Evolutionary conservation across 1,140 invertebrate species (phyloP), one percentile per base, ranked within the genome.

Genomic region (Chymomyza costata): DNA sequence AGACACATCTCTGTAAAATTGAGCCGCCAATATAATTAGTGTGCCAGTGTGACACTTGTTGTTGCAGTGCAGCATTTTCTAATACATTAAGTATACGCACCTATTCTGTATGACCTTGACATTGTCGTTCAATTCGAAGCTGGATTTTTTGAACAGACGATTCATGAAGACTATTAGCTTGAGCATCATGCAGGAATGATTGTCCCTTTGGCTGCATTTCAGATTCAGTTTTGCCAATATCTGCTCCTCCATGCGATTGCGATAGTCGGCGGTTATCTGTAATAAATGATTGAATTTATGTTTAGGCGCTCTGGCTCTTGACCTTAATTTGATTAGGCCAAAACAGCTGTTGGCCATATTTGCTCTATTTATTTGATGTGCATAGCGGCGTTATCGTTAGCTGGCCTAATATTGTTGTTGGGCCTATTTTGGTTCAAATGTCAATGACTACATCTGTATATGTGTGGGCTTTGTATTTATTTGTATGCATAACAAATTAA

Each of bases 101-200:
- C 90, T 90, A n/a, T 91, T 92, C 82, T 93, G 91, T 5, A 91
- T 90, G 38, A 95, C 92, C 82, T 93, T 91, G 34, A 94, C 87
- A 58, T 92, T 92, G 17, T 93, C 92, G 16, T 90, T 90, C 2
- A 93, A 74, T 67, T 93, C 91, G 60, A 94, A 89, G 37, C 90
- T 90, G 0, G 92, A 91, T 51, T 93, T 95, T 81, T 93, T 92
- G 74, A 94, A 86, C 66, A 94, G 88, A 40, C 90, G 88, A 85
- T 95, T 93, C 87, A 94, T 93, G 69, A 94, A 94, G 1, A 91
- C 91, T 2, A 94, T 90, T 50, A 93, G 81, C 84, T 94, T 94
- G 2, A 93, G 86, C 87, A 93, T 93, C 55, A 93, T 90, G 70
- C 93, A 95, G 11, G 93, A 91, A 18, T 91, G 92, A 7, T 92